Conservation (phyloP, 2,888 invertebrate species). For the Melanostoma mellinum region DNA sequence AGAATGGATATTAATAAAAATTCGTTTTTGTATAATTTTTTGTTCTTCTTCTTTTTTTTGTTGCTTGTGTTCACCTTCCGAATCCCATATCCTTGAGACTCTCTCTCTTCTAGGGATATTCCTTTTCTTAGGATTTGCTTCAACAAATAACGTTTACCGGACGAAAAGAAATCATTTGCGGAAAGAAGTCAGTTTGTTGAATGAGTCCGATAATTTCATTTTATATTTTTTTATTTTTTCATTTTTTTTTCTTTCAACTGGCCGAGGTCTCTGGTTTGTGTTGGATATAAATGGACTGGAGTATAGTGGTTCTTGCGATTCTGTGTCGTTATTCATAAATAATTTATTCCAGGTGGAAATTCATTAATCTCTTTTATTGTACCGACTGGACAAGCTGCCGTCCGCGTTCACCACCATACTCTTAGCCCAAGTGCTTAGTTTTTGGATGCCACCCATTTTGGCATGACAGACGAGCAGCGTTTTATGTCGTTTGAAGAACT, state of each 20-base stretch:
- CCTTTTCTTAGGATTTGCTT: constrained; percentile 46
- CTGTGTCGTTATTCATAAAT: constrained; percentile 71
- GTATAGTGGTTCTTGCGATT: constrained; percentile 40
- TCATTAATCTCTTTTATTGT: constrained; percentile 73
- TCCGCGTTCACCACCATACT: constrained; percentile 29
- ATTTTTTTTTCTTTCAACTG: neutral
- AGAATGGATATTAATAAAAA: constrained; percentile 68
- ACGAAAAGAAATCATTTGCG: constrained; percentile 72
- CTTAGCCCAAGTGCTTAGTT: neutral
- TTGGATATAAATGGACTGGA: constrained; percentile 61
- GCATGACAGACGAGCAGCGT: constrained; percentile 68
- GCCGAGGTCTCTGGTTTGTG: constrained; percentile 15
- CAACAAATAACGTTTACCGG: constrained; percentile 68
- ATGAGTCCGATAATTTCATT: constrained; percentile 69
- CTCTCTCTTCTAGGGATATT: constrained; percentile 36
- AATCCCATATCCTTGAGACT: constrained; percentile 47
- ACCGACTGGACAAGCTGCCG: constrained; percentile 69
- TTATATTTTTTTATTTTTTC: constrained; percentile 21
- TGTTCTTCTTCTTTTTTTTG: constrained; percentile 12
- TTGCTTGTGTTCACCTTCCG: constrained; percentile 15
- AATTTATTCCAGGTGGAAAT: constrained; percentile 73
- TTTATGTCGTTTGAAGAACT: constrained; percentile 60
- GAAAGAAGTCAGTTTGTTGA: constrained; percentile 73
- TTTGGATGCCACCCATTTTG: constrained; percentile 45
- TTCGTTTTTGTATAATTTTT: constrained; percentile 11